These are phyloP conservation scores for Phyllotreta cruciferae DNA, from an alignment of 2,888 invertebrate genomes.

Conservation along the genomic window DNA sequence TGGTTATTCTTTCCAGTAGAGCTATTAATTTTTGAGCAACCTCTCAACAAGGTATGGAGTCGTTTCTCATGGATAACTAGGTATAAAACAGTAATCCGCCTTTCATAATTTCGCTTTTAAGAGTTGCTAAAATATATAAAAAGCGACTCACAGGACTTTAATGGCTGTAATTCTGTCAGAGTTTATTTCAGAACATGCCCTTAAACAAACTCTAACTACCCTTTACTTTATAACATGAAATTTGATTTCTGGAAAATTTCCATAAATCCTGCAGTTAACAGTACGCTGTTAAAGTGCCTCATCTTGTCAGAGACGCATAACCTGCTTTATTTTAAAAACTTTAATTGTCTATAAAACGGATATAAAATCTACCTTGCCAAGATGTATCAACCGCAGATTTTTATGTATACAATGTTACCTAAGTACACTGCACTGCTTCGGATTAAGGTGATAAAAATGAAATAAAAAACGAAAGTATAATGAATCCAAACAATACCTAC, in stretches of 20 bases:
- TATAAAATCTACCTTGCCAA: constrained; percentile 11
- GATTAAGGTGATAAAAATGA: too few species aligned
- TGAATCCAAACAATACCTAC: too few species aligned
- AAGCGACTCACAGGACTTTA: constrained; percentile 23
- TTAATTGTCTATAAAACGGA: constrained; percentile 20
- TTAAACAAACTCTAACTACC: constrained; percentile 26
- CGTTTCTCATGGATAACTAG: constrained; percentile 19
- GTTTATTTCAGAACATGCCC: constrained; percentile 20
- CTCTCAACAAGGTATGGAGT: constrained; percentile 23
- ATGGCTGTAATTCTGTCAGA: constrained; percentile 27
- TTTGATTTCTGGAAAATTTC: constrained; percentile 28
- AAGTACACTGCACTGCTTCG: too few species aligned
- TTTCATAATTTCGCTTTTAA: constrained; percentile 25
- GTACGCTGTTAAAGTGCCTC: constrained; percentile 23
- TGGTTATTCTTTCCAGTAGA: constrained; percentile 2
- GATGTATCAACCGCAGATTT: constrained; percentile 1
- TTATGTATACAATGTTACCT: not conserved
- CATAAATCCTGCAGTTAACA: constrained; percentile 22
- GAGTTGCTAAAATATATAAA: constrained; percentile 30
- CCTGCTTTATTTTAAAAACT: constrained; percentile 13
- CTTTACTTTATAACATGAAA: constrained; percentile 27
- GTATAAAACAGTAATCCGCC: constrained; percentile 23
- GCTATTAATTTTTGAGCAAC: constrained; percentile 24
- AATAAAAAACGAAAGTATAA: too few species aligned
- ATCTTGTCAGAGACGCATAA: constrained; percentile 22